Percentiles rank a stretch among this genome's conserved stretches.
phyloP scores from a whole-genome alignment of 1,140 invertebrate genomes.

The Aphelenchoides avenae region DNA sequence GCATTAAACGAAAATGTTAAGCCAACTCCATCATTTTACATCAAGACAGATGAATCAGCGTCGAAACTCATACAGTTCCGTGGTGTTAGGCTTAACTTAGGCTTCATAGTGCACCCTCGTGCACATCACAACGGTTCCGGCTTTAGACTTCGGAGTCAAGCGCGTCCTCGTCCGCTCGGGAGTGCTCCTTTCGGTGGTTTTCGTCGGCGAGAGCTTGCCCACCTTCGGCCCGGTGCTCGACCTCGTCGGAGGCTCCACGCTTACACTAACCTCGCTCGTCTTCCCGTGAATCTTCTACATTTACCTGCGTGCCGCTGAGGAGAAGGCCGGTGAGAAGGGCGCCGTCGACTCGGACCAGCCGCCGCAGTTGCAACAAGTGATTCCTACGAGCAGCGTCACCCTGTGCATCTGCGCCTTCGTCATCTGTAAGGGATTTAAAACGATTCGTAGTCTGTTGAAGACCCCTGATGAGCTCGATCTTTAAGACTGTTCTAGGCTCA shows the following conservation, averaged over 20 bases:
- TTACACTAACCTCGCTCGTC: conserved; percentile 65
- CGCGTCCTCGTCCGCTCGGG: conserved; percentile 71
- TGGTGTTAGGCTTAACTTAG: too few relatives aligned
- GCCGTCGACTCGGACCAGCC: too few relatives aligned
- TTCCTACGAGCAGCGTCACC: conserved; percentile 30
- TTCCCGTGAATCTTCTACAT: conserved; percentile 58
- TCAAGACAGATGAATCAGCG: too few relatives aligned
- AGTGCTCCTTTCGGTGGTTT: conserved; percentile 70
- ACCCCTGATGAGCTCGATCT: neutral
- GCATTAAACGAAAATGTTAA: too few relatives aligned
- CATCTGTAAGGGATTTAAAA: conserved; percentile 38
- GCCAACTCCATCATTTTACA: too few relatives aligned
- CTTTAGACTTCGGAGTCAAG: conserved; percentile 61
- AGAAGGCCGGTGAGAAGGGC: too few relatives aligned
- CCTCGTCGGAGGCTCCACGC: conserved; percentile 77
- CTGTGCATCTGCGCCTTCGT: conserved; percentile 37
- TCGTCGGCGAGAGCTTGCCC: conserved; percentile 76
- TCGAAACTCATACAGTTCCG: too few relatives aligned
- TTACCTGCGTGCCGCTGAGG: conserved; percentile 42
- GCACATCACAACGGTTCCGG: too few relatives aligned
- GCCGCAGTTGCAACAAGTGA: too few relatives aligned
- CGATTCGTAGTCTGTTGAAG: neutral
- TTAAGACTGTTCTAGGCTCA: too few relatives aligned
- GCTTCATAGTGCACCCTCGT: too few relatives aligned
- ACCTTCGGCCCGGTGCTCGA: conserved; percentile 81